A percentile compares a stretch with the other conserved stretches of the same genome.
Conservation (phyloP, 2,888 invertebrate genomes). For the Anagyrus pseudococci region DNA sequence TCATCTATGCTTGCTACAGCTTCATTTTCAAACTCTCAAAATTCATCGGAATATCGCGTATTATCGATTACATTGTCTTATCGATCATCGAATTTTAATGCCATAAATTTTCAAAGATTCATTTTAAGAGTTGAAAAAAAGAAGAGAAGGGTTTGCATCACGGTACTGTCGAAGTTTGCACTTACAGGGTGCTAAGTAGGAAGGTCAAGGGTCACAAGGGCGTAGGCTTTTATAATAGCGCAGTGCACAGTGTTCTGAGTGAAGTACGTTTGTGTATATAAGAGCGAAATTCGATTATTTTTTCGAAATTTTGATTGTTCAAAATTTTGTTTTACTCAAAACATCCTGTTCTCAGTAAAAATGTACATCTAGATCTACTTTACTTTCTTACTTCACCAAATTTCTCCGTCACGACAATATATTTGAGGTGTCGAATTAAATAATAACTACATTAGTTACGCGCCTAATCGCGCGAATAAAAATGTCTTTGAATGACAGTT, state of each 20-base stretch:
- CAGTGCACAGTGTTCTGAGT: constrained; percentile 32
- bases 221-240: constrained; percentile 10
- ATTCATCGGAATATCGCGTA: constrained; percentile 3
- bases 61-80: too few species aligned
- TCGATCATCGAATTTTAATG: too few species aligned
- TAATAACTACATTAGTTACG: too few species aligned
- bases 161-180: constrained; percentile 30
- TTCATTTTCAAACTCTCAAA: constrained; percentile 1
- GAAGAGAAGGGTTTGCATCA: constrained; percentile 9
- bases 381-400: constrained; percentile 29
- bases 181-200: constrained; percentile 12
- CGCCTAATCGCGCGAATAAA: too few species aligned
- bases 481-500: too few species aligned
- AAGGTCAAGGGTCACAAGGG: neutral
- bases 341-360: too few species aligned
- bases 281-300: constrained; percentile 35
- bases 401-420: constrained; percentile 16
- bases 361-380: constrained; percentile 16
- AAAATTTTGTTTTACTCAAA: too few species aligned
- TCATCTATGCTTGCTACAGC: constrained; percentile 15
- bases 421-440: too few species aligned
- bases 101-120: too few species aligned
- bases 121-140: constrained; percentile 13
- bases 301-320: too few species aligned
- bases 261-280: constrained; percentile 4